Conservation (phyloP, 2,113 vertebrate genomes). For the Pachypanchax playfairii region DNA sequence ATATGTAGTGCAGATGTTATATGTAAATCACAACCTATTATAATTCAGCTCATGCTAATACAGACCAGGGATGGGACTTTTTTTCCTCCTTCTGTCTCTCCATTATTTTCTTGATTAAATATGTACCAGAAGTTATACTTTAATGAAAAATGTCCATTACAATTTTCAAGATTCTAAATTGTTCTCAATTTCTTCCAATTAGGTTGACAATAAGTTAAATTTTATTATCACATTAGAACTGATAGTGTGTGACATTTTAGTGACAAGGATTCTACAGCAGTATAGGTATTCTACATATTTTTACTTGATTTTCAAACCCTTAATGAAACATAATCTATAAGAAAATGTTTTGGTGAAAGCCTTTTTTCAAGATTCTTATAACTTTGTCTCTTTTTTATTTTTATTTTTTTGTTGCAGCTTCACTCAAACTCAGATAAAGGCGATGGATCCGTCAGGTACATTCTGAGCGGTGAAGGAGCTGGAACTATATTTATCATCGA, state of each 20-base stretch:
- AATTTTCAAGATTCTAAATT: not conserved
- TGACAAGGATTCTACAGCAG: not conserved
- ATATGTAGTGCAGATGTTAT: not conserved
- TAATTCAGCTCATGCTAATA: not conserved
- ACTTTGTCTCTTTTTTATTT: conserved; percentile 44
- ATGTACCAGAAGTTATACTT: not conserved
- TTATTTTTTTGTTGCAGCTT: conserved; percentile 82
- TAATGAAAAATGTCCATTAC: not conserved
- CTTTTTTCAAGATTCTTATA: conserved; percentile 19
- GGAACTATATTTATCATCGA: conserved; percentile 97
- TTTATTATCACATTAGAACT: not conserved
- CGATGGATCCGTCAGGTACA: conserved; percentile 95
- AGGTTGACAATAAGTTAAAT: not conserved
- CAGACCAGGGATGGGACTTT: not conserved
- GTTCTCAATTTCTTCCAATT: not conserved
- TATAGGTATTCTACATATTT: not conserved
- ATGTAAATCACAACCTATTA: not conserved
- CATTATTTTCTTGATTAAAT: not conserved
- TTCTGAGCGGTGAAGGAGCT: conserved; percentile 95
- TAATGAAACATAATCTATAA: not conserved
- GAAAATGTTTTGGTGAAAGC: not conserved
- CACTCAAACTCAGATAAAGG: conserved; percentile 99
- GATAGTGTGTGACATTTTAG: not conserved
- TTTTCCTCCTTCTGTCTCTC: not conserved
- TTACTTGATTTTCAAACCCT: not conserved